phyloP scores from a whole-genome alignment of 2,797 vertebrate genomes.

The Catharus ustulatus region DNA sequence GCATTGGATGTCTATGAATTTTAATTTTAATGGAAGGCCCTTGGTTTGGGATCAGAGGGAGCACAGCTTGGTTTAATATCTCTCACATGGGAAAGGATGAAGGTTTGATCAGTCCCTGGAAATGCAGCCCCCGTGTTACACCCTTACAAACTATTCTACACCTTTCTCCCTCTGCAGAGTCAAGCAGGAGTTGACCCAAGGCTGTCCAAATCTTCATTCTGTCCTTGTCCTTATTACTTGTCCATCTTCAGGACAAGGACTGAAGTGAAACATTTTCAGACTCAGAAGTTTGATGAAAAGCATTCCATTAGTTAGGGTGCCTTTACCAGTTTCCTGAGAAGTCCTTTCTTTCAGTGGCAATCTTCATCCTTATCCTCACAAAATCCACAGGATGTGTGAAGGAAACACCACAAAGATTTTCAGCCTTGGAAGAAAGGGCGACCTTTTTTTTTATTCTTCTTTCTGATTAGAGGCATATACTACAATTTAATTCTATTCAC shows the following conservation, averaged over 20 bases:
- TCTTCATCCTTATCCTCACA: neutral
- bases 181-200: neutral
- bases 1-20: neutral
- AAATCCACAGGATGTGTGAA: neutral
- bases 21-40: neutral
- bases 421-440: neutral
- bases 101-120: neutral
- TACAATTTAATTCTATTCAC: neutral
- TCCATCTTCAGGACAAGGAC: neutral
- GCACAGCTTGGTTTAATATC: neutral
- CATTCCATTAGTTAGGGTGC: neutral
- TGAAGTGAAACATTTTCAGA: neutral
- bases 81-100: neutral
- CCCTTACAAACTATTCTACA: neutral
- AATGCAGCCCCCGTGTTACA: rapidly evolving
- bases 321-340: neutral
- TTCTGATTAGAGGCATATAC: neutral
- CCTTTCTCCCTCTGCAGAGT: neutral
- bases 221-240: neutral
- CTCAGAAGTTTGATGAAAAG: rapidly evolving
- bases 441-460: rapidly evolving
- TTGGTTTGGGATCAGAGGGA: neutral
- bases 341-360: neutral
- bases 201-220: neutral
- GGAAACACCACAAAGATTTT: neutral